Conservation (phyloP, 2,113 vertebrate species). For the Penelope pileata region DNA sequence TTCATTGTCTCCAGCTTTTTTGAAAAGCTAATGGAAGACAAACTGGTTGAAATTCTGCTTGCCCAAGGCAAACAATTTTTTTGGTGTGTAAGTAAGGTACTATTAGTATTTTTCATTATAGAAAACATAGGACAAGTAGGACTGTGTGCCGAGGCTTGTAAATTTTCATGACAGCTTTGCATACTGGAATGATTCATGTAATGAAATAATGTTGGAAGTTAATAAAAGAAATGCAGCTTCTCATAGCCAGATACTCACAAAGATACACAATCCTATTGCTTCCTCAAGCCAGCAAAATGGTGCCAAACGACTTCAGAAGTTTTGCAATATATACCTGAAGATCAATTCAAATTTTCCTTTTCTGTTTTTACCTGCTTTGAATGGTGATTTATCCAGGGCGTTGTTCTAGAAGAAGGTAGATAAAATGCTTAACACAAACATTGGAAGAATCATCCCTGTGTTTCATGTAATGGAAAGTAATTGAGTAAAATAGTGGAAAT, state of each 20-base stretch:
- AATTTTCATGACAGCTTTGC: constrained; percentile 47
- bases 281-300: background rate
- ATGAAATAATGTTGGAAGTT: constrained; percentile 37
- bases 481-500: background rate
- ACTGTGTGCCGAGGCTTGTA: constrained; percentile 50
- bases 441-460: background rate
- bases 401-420: constrained; percentile 1
- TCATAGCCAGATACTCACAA: background rate
- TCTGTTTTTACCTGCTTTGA: background rate
- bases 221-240: constrained; percentile 2
- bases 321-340: background rate
- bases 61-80: background rate
- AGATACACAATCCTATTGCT: background rate
- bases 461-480: too few species aligned
- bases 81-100: background rate
- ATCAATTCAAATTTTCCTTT: constrained; percentile 1
- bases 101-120: constrained; percentile 1
- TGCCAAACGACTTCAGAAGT: background rate
- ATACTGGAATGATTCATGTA: constrained; percentile 21
- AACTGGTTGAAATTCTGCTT: constrained; percentile 23
- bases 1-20: background rate
- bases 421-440: background rate
- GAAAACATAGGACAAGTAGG: background rate
- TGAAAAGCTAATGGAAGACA: background rate
- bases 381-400: background rate